A percentile compares a stretch with the other conserved stretches of the same genome.
Conservation (phyloP, 2,113 vertebrate genomes). For the Periophthalmus modestus region DNA sequence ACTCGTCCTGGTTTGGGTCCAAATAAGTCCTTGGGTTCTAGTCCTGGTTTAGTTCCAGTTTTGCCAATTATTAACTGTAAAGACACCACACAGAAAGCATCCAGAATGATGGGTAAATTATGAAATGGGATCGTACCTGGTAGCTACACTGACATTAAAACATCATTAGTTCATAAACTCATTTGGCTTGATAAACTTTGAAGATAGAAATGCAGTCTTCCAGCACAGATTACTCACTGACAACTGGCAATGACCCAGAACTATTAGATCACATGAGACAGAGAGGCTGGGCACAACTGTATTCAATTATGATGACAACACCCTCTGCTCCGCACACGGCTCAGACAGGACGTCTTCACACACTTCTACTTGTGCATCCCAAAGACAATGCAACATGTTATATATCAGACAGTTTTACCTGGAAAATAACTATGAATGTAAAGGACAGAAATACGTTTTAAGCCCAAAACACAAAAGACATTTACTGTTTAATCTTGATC, state of each 20-base stretch:
- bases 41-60: not conserved
- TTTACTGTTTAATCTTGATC: no score
- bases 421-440: no score
- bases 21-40: not conserved
- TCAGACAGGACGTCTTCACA: no score
- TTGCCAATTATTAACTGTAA: not conserved
- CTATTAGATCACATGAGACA: not conserved
- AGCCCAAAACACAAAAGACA: no score
- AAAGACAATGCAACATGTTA: no score
- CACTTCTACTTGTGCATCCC: no score
- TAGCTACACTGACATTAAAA: not conserved
- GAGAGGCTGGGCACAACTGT: not conserved
- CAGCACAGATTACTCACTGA: not conserved
- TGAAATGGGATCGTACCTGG: not conserved
- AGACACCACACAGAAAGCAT: not conserved
- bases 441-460: no score
- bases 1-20: no score
- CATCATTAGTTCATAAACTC: not conserved
- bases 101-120: not conserved
- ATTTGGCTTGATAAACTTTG: not conserved
- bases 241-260: not conserved
- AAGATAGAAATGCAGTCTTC: no score
- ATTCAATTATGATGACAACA: conserved; percentile 1
- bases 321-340: no score
- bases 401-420: no score